A percentile compares a stretch with the other conserved stretches of the same genome.
phyloP scores from a whole-genome alignment of 2,888 invertebrate species.

The Tridacna crocea region DNA sequence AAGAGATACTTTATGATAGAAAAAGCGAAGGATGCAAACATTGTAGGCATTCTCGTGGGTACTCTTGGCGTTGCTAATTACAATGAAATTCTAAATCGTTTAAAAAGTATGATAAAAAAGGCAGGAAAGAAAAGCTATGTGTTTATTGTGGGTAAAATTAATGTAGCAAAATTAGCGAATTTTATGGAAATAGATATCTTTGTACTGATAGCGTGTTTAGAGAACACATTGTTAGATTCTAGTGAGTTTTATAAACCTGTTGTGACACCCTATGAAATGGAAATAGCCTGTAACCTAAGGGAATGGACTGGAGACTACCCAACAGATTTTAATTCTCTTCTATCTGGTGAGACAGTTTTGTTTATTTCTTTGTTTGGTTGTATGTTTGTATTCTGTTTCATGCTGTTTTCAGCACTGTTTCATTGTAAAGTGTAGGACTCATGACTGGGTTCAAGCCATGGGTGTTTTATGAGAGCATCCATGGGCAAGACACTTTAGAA shows the following conservation, averaged over 20 bases:
- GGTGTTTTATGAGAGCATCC: no score
- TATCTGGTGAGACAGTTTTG: slow-evolving; percentile 86
- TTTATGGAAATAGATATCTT: slow-evolving; percentile 96
- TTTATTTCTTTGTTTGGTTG: background rate
- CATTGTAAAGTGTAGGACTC: no score
- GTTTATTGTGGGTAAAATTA: slow-evolving; percentile 96
- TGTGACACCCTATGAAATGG: slow-evolving; percentile 96
- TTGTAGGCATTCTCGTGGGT: slow-evolving; percentile 95
- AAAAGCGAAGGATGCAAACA: slow-evolving; percentile 94
- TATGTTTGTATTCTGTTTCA: no score
- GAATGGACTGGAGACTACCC: slow-evolving; percentile 87
- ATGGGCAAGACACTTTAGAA: no score
- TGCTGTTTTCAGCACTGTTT: no score
- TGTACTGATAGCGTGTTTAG: slow-evolving; percentile 95
- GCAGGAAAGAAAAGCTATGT: slow-evolving; percentile 95
- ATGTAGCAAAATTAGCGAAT: slow-evolving; percentile 97
- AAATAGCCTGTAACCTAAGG: slow-evolving; percentile 87
- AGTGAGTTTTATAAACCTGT: slow-evolving; percentile 95
- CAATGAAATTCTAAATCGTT: slow-evolving; percentile 89
- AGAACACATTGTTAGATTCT: slow-evolving; percentile 91
- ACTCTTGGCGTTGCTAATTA: slow-evolving; percentile 92
- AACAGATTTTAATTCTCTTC: slow-evolving; percentile 90
- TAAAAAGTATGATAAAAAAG: slow-evolving; percentile 89
- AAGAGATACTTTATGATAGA: slow-evolving; percentile 93
- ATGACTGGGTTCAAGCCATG: background rate